Evolutionary conservation across 1,140 invertebrate species (phyloP).

Genomic region (Drosophila ercepeae): DNA sequence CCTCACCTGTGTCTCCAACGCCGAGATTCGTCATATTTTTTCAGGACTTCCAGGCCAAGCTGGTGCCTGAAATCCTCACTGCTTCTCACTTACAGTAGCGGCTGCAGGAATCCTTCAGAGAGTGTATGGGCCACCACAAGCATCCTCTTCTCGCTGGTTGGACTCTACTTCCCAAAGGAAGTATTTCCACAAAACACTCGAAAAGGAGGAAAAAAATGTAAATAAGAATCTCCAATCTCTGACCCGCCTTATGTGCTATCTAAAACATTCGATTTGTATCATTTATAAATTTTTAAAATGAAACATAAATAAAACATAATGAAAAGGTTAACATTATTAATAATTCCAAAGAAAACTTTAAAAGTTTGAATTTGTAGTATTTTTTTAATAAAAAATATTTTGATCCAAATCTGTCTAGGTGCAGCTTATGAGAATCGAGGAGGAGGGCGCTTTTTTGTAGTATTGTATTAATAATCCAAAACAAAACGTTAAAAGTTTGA

Average conservation of each 20-base stretch:
- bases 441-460: too few species aligned
- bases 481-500: too few species aligned
- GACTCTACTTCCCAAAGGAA: slow-evolving; percentile 79
- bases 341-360: too few species aligned
- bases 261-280: slow-evolving; percentile 18
- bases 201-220: slow-evolving; percentile 62
- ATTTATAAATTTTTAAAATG: slow-evolving; percentile 1
- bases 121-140: slow-evolving; percentile 82
- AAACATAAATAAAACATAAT: too few species aligned
- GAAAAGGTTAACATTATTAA: too few species aligned
- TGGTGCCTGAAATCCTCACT: slow-evolving; percentile 80
- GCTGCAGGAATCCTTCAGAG: slow-evolving; percentile 79
- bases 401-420: too few species aligned
- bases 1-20: slow-evolving; percentile 69
- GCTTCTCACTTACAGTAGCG: slow-evolving; percentile 60
- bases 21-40: slow-evolving; percentile 75
- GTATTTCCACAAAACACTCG: slow-evolving; percentile 74
- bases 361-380: too few species aligned
- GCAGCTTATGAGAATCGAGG: too few species aligned
- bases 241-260: slow-evolving; percentile 9
- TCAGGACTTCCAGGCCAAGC: slow-evolving; percentile 77
- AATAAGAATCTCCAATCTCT: too few species aligned
- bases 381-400: too few species aligned
- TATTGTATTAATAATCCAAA: too few species aligned
- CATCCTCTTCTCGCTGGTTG: slow-evolving; percentile 74